These are phyloP conservation scores for Azemiops feae DNA, from an alignment of 2,113 vertebrate species.

Conservation along the genomic window DNA sequence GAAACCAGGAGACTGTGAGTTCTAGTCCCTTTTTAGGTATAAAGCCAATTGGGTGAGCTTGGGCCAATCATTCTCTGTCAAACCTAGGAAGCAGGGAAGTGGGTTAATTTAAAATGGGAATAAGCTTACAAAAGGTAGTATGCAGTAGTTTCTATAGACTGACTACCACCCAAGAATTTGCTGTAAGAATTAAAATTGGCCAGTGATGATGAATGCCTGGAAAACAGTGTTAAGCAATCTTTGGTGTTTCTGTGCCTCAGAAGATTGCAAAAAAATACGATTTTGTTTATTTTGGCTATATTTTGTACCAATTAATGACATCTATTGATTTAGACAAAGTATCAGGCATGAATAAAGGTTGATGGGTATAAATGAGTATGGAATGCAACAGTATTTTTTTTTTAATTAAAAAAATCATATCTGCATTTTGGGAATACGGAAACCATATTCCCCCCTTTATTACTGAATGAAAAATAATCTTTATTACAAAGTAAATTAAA, in stretches of 20 bases:
- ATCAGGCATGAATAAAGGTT: background rate
- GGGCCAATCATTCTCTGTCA: too few relatives aligned
- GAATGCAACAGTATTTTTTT: background rate
- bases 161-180: background rate
- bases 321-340: background rate
- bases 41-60: too few relatives aligned
- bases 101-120: background rate
- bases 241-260: background rate
- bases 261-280: background rate
- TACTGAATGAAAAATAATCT: background rate
- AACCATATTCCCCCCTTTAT: background rate
- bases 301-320: background rate
- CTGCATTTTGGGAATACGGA: background rate
- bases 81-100: background rate
- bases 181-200: background rate
- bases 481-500: background rate
- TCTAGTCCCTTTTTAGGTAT: too few relatives aligned
- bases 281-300: slow-evolving; percentile 1
- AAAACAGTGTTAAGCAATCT: background rate
- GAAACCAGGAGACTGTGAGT: too few relatives aligned
- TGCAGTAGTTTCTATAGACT: background rate
- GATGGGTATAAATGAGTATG: background rate
- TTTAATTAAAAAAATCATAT: slow-evolving; percentile 17
- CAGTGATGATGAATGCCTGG: background rate
- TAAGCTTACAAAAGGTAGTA: background rate